Conservation (phyloP, 2,888 invertebrate species). For the Anagyrus pseudococci region DNA sequence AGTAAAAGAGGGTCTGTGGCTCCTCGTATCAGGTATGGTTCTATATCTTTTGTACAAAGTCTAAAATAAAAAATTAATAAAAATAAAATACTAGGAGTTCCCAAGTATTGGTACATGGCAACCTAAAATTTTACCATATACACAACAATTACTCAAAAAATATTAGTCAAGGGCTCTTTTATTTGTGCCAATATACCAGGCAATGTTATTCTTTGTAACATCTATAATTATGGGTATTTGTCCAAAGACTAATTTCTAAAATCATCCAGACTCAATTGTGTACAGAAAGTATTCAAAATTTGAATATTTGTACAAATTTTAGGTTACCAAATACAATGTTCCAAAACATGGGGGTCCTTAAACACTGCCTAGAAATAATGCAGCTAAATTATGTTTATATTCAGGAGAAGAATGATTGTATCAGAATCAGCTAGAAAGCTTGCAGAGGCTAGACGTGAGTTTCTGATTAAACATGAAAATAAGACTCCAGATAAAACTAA, state of each 20-base stretch:
- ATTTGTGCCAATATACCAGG: no score
- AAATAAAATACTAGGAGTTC: slow-evolving; percentile 31
- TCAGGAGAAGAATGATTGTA: slow-evolving; percentile 48
- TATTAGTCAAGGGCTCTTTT: no score
- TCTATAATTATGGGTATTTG: no score
- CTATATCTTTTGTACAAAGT: slow-evolving; percentile 63
- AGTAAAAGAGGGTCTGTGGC: slow-evolving; percentile 46
- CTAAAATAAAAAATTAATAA: slow-evolving; percentile 40
- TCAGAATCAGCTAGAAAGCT: slow-evolving; percentile 65
- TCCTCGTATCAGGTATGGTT: slow-evolving; percentile 63
- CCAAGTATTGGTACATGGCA: neutral
- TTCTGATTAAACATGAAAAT: slow-evolving; percentile 64
- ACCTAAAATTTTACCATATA: neutral
- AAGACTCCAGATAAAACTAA: slow-evolving; percentile 69
- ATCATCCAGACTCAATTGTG: no score
- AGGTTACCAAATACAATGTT: neutral
- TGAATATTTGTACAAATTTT: neutral
- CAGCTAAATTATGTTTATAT: slow-evolving; percentile 18
- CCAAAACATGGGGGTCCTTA: neutral
- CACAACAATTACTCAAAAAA: no score
- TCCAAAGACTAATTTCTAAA: no score
- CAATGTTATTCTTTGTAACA: no score
- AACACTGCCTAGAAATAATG: neutral
- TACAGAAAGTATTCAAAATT: no score
- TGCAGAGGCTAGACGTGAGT: slow-evolving; percentile 66